These are phyloP conservation scores for Anabas testudineus DNA, from an alignment of 2,797 vertebrate species.

Conservation along the genomic window DNA sequence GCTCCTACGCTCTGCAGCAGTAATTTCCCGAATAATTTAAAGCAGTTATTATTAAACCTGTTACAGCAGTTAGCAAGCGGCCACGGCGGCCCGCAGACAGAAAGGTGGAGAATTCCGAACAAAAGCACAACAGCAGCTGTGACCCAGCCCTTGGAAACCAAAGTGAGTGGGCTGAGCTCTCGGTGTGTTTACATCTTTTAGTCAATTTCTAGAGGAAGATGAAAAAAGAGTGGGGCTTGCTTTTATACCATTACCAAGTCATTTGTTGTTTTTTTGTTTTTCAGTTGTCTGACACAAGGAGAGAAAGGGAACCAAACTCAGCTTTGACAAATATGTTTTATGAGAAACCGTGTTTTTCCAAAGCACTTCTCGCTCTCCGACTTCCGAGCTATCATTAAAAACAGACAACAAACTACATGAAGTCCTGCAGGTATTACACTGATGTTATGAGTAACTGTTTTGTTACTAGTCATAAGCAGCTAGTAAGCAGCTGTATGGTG, in stretches of 20 bases:
- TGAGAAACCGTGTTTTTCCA: slow-evolving; percentile 5
- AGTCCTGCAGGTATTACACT: background rate
- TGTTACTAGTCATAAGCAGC: no score
- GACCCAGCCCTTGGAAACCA: slow-evolving; percentile 59
- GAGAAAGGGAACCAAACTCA: background rate
- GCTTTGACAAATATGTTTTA: slow-evolving; percentile 31
- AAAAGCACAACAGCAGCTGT: slow-evolving; percentile 52
- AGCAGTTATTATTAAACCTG: slow-evolving; percentile 23
- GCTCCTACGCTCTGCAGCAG: background rate
- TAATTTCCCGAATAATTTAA: slow-evolving; percentile 32
- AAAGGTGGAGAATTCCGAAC: slow-evolving; percentile 40
- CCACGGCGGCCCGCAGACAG: slow-evolving; percentile 26
- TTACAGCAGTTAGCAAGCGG: slow-evolving; percentile 32
- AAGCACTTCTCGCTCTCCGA: background rate
- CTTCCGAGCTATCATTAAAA: background rate
- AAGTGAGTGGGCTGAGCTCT: slow-evolving; percentile 51
- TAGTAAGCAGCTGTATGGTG: no score
- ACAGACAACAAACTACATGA: background rate
- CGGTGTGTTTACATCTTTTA: slow-evolving; percentile 53
- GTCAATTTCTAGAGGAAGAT: slow-evolving; percentile 44
- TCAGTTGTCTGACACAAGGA: slow-evolving; percentile 29
- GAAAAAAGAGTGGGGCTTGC: slow-evolving; percentile 17
- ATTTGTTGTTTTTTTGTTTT: slow-evolving; percentile 50
- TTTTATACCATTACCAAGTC: slow-evolving; percentile 36
- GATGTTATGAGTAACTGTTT: background rate